Evolutionary conservation across 2,113 vertebrate species (phyloP).

Genomic region (Cheilinus undulatus): DNA sequence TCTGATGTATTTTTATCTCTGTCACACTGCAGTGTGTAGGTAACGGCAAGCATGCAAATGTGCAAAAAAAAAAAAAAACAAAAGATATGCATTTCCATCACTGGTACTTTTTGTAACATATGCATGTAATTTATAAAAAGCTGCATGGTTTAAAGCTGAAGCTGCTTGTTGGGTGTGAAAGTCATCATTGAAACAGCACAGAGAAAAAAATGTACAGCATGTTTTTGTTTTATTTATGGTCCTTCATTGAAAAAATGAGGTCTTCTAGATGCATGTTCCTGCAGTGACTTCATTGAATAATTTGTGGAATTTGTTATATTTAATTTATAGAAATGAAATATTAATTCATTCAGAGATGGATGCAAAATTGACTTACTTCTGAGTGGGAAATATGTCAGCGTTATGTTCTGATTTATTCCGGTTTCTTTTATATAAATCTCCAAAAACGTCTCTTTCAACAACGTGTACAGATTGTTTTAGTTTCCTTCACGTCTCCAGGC

Average conservation of each 20-base stretch:
- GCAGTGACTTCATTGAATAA: neutral
- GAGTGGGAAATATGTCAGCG: neutral
- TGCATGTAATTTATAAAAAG: no score
- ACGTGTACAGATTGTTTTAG: constrained; percentile 25
- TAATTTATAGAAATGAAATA: neutral
- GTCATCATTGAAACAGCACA: neutral
- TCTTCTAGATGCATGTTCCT: neutral
- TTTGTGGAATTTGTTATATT: neutral
- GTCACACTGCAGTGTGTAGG: neutral
- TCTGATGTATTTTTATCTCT: constrained; percentile 25
- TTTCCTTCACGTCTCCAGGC: constrained; percentile 29
- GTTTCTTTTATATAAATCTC: constrained; percentile 5
- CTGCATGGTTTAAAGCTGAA: no score
- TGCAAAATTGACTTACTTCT: neutral
- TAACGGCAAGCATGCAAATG: neutral
- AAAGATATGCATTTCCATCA: neutral
- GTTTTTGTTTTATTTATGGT: constrained; percentile 5
- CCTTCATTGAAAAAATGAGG: accelerated
- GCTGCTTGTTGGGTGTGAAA: neutral
- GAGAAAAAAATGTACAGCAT: neutral
- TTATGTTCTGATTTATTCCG: constrained; percentile 1
- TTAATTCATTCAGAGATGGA: neutral
- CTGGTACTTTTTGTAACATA: neutral
- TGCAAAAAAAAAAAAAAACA: no score
- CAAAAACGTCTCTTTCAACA: neutral